Conservation (phyloP, 2,797 vertebrate species). For the Paguma larvata region DNA sequence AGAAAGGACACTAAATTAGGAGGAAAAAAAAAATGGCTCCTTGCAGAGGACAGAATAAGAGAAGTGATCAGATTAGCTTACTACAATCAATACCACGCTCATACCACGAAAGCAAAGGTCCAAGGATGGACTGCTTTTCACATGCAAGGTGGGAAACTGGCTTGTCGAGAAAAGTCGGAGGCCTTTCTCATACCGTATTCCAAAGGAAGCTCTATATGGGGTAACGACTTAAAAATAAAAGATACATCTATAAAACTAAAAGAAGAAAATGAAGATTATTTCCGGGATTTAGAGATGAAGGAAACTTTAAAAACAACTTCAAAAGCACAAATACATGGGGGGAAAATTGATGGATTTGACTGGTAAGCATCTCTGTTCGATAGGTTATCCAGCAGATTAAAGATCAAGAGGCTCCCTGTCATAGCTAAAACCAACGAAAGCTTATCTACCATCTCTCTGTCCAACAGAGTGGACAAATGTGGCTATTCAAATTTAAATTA, state of each 20-base stretch:
- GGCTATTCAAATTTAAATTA: background rate
- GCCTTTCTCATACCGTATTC: background rate
- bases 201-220: background rate
- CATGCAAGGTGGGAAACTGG: background rate
- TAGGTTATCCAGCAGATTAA: background rate
- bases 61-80: background rate
- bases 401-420: background rate
- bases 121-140: background rate
- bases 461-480: background rate
- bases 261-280: background rate
- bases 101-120: background rate
- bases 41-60: background rate
- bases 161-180: background rate
- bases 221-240: background rate
- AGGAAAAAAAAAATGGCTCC: background rate
- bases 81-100: background rate
- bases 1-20: background rate
- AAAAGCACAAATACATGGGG: background rate
- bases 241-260: background rate
- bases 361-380: background rate
- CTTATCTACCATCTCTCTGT: background rate
- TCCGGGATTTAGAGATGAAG: background rate
- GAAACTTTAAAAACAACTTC: background rate
- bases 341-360: background rate
- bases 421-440: background rate